phyloP scores from a whole-genome alignment of 2,888 invertebrate genomes.

The Seladonia tumulorum region DNA sequence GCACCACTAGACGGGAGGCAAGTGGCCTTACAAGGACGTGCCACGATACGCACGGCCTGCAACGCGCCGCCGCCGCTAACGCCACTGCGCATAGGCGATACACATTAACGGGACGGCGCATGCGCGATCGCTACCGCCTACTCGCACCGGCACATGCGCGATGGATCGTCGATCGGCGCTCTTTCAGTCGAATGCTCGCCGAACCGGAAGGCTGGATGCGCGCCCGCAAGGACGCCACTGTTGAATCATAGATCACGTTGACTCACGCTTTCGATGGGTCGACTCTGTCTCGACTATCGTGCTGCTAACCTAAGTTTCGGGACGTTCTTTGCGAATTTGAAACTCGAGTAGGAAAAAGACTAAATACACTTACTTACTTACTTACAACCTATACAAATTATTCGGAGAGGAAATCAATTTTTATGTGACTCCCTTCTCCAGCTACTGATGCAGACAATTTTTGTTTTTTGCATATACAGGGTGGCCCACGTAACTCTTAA shows the following conservation, averaged over 20 bases:
- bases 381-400: neutral
- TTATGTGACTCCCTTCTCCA: neutral
- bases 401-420: neutral
- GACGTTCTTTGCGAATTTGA: too few species aligned
- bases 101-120: slow-evolving; percentile 53
- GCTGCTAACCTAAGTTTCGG: neutral
- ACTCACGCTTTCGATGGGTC: neutral
- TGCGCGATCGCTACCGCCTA: slow-evolving; percentile 40
- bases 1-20: slow-evolving; percentile 74
- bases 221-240: neutral
- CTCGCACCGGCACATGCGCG: slow-evolving; percentile 48
- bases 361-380: too few species aligned
- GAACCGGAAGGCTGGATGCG: slow-evolving; percentile 7
- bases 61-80: slow-evolving; percentile 53
- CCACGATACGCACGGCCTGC: slow-evolving; percentile 70
- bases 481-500: too few species aligned
- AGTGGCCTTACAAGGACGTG: slow-evolving; percentile 84
- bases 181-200: neutral
- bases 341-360: too few species aligned
- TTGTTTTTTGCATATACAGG: too few species aligned
- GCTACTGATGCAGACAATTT: too few species aligned
- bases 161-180: neutral
- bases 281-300: neutral
- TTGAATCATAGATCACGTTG: neutral
- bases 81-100: slow-evolving; percentile 47